These are phyloP conservation scores for Oscheius sp. DNA, from an alignment of 2,888 invertebrate genomes.

Conservation along the genomic window DNA sequence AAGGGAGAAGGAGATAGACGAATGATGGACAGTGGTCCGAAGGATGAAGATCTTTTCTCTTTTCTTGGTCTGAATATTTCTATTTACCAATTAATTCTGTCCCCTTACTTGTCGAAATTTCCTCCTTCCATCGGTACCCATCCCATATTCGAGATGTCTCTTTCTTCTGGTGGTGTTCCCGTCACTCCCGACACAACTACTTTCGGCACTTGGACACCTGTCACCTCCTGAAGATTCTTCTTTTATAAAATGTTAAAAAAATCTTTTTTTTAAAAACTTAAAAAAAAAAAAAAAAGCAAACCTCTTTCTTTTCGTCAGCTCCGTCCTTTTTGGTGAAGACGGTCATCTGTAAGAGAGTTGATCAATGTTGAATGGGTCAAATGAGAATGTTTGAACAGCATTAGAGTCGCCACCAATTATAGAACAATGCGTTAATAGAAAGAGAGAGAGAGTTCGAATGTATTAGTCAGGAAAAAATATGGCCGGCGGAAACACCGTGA, in stretches of 20 bases:
- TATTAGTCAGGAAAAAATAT: neutral
- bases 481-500: neutral
- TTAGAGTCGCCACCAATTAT: conserved; percentile 1
- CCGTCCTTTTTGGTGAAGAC: conserved; percentile 56
- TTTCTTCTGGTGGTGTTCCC: conserved; percentile 35
- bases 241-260: neutral
- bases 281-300: neutral
- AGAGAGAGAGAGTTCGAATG: neutral
- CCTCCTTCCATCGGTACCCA: conserved; percentile 57
- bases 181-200: conserved; percentile 45
- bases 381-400: conserved; percentile 22
- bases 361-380: conserved; percentile 12
- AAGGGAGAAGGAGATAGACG: conserved; percentile 59
- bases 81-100: neutral
- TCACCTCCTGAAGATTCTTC: neutral
- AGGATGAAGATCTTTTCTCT: conserved; percentile 58
- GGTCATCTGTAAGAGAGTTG: conserved; percentile 45
- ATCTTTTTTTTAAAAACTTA: too few relatives aligned
- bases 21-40: conserved; percentile 59
- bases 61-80: conserved; percentile 33
- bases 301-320: conserved; percentile 42
- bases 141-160: conserved; percentile 51
- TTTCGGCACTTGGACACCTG: conserved; percentile 34
- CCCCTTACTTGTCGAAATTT: conserved; percentile 48
- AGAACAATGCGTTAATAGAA: neutral